phyloP scores from a whole-genome alignment of 2,797 vertebrate species.

The Coregonus sp. region DNA sequence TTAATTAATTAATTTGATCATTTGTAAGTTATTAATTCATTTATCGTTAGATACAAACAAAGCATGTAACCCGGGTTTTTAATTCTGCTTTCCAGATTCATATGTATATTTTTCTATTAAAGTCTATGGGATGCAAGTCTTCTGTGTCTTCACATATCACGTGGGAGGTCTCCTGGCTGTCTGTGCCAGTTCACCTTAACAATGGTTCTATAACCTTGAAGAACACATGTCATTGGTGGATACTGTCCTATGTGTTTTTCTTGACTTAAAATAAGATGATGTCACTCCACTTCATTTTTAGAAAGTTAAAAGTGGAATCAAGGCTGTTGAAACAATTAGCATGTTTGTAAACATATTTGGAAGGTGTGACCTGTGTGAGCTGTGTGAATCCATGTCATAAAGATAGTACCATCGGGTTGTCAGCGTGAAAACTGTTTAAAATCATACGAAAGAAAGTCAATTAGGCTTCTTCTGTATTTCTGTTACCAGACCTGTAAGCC shows the following conservation, averaged over 20 bases:
- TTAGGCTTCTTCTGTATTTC: not conserved
- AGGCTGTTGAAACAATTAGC: not conserved
- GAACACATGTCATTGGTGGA: not conserved
- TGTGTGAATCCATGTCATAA: not conserved
- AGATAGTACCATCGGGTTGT: not conserved
- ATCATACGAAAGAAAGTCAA: not conserved
- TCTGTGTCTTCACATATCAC: conserved; percentile 40
- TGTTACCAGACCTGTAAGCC: not conserved
- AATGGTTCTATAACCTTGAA: not conserved
- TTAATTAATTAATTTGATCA: conserved; percentile 54
- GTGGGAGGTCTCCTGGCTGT: not conserved
- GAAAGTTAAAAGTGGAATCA: not conserved
- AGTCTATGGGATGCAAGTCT: conserved; percentile 55
- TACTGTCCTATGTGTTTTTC: not conserved
- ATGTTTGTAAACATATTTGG: not conserved
- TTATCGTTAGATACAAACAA: conserved; percentile 15
- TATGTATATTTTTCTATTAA: conserved; percentile 77
- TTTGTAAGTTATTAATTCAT: conserved; percentile 42
- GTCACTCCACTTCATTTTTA: not conserved
- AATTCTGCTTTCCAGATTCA: conserved; percentile 61
- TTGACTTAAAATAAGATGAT: not conserved
- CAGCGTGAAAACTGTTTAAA: not conserved
- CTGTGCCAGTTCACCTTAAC: not conserved
- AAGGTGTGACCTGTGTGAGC: not conserved
- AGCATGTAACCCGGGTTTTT: conserved; percentile 68